Base-by-base conservation (phyloP, 2,888 invertebrate genomes). In the Pollenia angustigena region DNA sequence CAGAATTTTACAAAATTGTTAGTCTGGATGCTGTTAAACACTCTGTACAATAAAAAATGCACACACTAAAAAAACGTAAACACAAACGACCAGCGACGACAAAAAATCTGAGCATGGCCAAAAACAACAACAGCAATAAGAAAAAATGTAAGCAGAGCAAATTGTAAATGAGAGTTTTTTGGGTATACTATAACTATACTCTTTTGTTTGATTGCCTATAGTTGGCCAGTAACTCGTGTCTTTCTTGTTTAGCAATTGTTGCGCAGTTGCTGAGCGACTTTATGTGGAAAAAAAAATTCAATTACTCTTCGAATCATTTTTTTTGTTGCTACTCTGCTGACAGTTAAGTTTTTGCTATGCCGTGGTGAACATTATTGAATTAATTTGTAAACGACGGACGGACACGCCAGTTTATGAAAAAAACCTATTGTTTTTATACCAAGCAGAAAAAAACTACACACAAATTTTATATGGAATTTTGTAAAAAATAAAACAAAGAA, bases 331-430 rank as follows among this genome's bases (percentile, higher is more conserved):
- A 89, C 88, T 89, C 88, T 88, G 82, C 90, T 88, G 89, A 90
- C 92, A 93, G 92, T 93, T 91, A 90, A 92, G 92, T 93, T 93
- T 93, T 92, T 92, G 92, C 92, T 91, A 91, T 90, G 91, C 89
- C 90, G 88, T 90, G 90, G 89, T 90, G 89, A 90, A 91, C 91
- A 91, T 87, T 88, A 88, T 88, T 88, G 88, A 79, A 87, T 87
- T 87, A 87, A 87, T 84, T 84, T 85, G 89, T 89, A 86, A 88
- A 85, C 86, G 85, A 81, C 82, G 85, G 85, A 88, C 89, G 84
- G 88, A 89, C 90, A 89, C 88, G 85, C 85, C 87, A 72, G 71
- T 78, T 81, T 76, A 68, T 81, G 72, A 56, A 81, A 83, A 86
- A 88, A 58, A 40, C 68, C 56, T 68, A 60, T 64, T 71, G 83